phyloP scores from a whole-genome alignment of 2,888 invertebrate genomes.

The Pristionchus entomophagus region DNA sequence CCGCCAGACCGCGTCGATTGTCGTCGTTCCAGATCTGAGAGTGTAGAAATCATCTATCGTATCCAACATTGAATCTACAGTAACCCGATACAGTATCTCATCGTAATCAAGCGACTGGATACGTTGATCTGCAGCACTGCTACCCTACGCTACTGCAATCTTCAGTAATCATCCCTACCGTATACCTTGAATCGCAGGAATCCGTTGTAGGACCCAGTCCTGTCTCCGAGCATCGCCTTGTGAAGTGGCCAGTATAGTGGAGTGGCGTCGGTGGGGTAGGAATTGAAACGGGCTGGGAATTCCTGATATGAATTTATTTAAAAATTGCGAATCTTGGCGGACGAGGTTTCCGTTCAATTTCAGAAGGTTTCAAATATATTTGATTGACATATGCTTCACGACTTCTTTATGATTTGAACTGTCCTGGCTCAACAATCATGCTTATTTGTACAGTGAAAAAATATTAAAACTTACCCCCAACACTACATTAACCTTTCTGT shows the following conservation, averaged over 20 bases:
- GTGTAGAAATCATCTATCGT: background rate
- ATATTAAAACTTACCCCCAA: no score
- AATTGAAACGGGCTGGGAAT: slow-evolving; percentile 66
- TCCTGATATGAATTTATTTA: slow-evolving; percentile 47
- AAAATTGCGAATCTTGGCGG: no score
- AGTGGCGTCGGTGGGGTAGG: slow-evolving; percentile 77
- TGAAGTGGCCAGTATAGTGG: slow-evolving; percentile 90
- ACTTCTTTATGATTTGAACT: no score
- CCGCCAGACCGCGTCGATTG: slow-evolving; percentile 64
- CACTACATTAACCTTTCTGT: background rate
- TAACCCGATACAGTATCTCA: background rate
- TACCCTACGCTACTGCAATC: slow-evolving; percentile 75
- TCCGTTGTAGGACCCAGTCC: slow-evolving; percentile 86
- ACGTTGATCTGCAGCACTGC: background rate
- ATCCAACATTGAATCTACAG: background rate
- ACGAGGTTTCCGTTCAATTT: no score
- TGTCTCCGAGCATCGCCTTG: slow-evolving; percentile 87
- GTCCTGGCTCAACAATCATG: no score
- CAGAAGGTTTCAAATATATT: no score
- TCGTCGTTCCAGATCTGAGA: slow-evolving; percentile 80
- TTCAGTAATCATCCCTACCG: background rate
- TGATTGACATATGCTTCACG: no score
- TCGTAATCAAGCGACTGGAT: background rate
- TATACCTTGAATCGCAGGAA: slow-evolving; percentile 84
- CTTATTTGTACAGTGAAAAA: no score